Conservation (phyloP, 2,797 vertebrate species). For the Centroberyx gerrardi region DNA sequence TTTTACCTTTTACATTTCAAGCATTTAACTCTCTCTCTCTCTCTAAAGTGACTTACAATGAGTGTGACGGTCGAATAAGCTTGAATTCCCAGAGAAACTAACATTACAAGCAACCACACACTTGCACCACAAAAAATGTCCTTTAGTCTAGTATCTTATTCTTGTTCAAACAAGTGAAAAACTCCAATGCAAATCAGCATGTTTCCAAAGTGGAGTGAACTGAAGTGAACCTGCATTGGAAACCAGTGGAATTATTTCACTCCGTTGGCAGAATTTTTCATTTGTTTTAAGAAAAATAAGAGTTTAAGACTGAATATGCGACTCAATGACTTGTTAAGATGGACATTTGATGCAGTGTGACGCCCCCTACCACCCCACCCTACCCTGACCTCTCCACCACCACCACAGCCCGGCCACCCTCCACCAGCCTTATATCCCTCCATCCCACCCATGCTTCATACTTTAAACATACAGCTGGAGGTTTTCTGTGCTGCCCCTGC, state of each 20-base stretch:
- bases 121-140: neutral
- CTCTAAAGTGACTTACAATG: too few relatives aligned
- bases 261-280: too few relatives aligned
- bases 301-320: constrained; percentile 9
- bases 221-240: too few relatives aligned
- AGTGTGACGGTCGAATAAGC: too few relatives aligned
- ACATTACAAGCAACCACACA: neutral
- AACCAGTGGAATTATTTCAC: too few relatives aligned
- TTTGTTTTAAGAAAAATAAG: neutral
- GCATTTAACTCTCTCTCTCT: neutral
- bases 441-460: constrained; percentile 10
- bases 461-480: constrained; percentile 47
- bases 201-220: too few relatives aligned
- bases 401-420: neutral
- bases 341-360: neutral
- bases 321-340: constrained; percentile 32
- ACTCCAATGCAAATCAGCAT: neutral
- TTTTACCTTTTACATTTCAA: constrained; percentile 2
- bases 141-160: neutral
- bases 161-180: too few relatives aligned
- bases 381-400: neutral
- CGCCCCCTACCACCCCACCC: neutral
- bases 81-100: neutral
- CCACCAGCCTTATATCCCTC: neutral
- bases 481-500: constrained; percentile 40